These are phyloP conservation scores for Melanostoma scalare DNA, from an alignment of 2,888 invertebrate genomes.

Conservation along the genomic window DNA sequence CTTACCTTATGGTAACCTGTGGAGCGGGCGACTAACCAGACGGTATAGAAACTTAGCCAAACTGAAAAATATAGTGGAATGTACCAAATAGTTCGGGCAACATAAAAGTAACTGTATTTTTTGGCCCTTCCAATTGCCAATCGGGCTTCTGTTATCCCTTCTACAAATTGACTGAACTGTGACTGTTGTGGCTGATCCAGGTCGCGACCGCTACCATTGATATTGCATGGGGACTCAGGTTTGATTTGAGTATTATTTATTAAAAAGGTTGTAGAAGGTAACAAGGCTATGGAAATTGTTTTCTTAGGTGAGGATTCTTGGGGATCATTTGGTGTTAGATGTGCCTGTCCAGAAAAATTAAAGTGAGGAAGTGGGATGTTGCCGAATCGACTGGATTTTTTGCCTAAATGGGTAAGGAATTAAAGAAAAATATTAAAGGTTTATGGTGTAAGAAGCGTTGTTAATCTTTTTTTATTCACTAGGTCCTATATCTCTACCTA, in stretches of 20 bases:
- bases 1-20: conserved; percentile 58
- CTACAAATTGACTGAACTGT: neutral
- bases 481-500: too few species aligned
- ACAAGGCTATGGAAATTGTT: conserved; percentile 10
- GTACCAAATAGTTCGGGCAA: conserved; percentile 44
- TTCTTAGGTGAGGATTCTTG: conserved; percentile 19
- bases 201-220: conserved; percentile 2
- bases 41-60: conserved; percentile 46
- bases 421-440: too few species aligned
- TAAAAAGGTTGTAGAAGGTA: neutral
- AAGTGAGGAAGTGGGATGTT: too few species aligned
- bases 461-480: too few species aligned
- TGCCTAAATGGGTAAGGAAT: too few species aligned
- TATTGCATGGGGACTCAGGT: too few species aligned
- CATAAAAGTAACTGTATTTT: conserved; percentile 61
- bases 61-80: conserved; percentile 55
- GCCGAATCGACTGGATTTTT: too few species aligned
- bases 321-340: neutral
- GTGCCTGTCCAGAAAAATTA: neutral
- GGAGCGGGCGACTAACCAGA: conserved; percentile 53
- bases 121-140: conserved; percentile 38
- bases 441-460: too few species aligned
- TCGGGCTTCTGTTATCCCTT: conserved; percentile 44
- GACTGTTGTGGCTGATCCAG: conserved; percentile 12
- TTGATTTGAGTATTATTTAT: too few species aligned